Evolutionary conservation across 2,113 vertebrate species (phyloP).

Genomic region (Hylia prasina): DNA sequence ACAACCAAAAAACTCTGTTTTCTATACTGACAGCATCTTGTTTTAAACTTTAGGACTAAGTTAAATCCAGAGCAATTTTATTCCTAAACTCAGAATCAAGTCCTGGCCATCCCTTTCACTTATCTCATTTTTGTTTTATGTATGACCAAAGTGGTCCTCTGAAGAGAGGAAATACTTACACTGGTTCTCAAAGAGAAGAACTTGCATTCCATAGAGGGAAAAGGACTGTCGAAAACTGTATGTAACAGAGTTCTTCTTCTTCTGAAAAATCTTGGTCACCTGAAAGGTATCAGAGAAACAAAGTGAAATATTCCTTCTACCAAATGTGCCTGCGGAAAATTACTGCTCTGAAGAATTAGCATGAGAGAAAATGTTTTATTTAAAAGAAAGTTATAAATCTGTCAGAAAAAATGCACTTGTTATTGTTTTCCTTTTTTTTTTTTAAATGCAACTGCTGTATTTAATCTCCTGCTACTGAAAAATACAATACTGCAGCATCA

Average conservation of each 20-base stretch:
- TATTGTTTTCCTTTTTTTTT: neutral
- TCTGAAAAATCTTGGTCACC: conserved; percentile 99
- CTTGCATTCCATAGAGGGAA: conserved; percentile 95
- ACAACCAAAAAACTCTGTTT: neutral
- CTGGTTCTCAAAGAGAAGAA: conserved; percentile 95
- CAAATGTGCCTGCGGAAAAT: neutral
- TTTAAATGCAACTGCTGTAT: neutral
- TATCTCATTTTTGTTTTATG: neutral
- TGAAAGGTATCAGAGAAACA: conserved; percentile 48
- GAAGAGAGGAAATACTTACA: conserved; percentile 76
- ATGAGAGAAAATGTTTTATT: neutral
- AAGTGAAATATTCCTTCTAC: neutral
- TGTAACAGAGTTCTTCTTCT: conserved; percentile 97
- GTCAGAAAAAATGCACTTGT: neutral
- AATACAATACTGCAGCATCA: neutral
- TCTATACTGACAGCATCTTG: neutral
- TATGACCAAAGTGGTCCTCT: neutral
- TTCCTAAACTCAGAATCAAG: neutral
- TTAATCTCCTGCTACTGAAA: neutral
- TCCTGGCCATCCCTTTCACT: neutral
- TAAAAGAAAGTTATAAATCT: neutral
- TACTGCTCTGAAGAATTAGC: neutral
- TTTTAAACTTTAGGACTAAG: neutral
- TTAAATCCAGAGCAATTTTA: neutral
- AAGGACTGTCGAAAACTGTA: conserved; percentile 98